Conservation (phyloP, 2,888 invertebrate genomes). For the Dioctria rufipes region DNA sequence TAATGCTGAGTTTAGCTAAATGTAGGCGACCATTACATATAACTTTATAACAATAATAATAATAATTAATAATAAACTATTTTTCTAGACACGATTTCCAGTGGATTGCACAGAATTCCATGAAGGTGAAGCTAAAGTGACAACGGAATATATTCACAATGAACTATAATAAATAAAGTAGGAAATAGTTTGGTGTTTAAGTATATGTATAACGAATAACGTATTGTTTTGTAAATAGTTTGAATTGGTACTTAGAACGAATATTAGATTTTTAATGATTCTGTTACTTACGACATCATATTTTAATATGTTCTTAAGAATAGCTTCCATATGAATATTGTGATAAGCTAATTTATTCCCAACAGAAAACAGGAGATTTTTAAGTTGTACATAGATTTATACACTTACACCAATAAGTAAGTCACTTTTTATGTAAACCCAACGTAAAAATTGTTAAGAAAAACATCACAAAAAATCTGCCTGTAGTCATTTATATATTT, state of each 20-base stretch:
- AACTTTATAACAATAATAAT: too few species aligned
- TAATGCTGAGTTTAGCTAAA: too few species aligned
- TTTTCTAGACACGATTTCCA: conserved; percentile 72
- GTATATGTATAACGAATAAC: neutral
- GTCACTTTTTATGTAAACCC: neutral
- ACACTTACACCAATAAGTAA: neutral
- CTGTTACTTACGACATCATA: neutral
- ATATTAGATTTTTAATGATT: neutral
- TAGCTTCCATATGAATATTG: conserved; percentile 17
- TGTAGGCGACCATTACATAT: too few species aligned
- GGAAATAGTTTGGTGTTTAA: too few species aligned
- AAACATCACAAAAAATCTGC: neutral
- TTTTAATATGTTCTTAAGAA: neutral
- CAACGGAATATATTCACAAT: conserved; percentile 86
- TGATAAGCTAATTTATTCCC: conserved; percentile 15
- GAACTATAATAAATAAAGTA: conserved; percentile 76
- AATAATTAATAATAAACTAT: neutral
- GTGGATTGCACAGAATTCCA: conserved; percentile 85
- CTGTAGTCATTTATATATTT: too few species aligned
- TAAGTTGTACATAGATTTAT: conserved; percentile 5
- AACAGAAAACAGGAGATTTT: neutral
- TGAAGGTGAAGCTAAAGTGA: conserved; percentile 85
- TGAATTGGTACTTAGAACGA: conserved; percentile 15
- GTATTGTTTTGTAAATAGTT: conserved; percentile 42
- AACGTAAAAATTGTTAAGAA: neutral